Base-by-base conservation (phyloP, 2,888 invertebrate species). In the Linyphia triangularis region DNA sequence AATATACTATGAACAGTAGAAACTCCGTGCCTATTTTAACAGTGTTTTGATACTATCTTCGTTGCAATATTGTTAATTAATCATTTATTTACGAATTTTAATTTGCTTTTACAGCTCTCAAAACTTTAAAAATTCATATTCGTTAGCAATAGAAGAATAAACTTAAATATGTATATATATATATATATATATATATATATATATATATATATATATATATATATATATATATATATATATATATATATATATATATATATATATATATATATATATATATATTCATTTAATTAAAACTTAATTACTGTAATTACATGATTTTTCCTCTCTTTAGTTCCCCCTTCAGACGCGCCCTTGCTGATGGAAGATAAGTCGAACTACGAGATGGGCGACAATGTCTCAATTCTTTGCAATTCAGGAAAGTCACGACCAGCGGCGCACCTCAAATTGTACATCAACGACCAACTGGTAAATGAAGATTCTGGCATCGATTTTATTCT, bases 361-460 rank as follows among this genome's bases (percentile, higher is more conserved):
- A 82, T 69, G 75, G 77, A 75, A 10, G 88, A 88, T 9, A 81
- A 88, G 30, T 82, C 88, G 2, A 37, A 82, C 26, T 88, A 82
- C 57, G 88, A 88, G 43, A n/a, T 88, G 37, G 88, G 88, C 10
- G 88, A 88, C 67, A 88, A 88, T 28, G 82, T 88, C n/a, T 88
- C 88, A 10, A 88, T 88, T 19, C 69, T 88, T 1, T 88, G 81
- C 51, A 88, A 88, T 65, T 88, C 88, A 7, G 88, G 88, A 24
- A 81, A 75, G 51, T 57, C 81, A 19, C 81, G 82, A 51, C 81
- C 86, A n/a, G 88, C 88, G 1, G 79, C 86, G 6, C 72, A 86
- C 13, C 65, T 86, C 30, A 86, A 81, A 73, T 86, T 79, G 86
- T 86, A 86, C 59, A 86, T 86, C 79, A 86, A 86, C 28, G 86